Evolutionary conservation across 1,140 invertebrate species (phyloP).

Genomic region (Polypedilum pembai): DNA sequence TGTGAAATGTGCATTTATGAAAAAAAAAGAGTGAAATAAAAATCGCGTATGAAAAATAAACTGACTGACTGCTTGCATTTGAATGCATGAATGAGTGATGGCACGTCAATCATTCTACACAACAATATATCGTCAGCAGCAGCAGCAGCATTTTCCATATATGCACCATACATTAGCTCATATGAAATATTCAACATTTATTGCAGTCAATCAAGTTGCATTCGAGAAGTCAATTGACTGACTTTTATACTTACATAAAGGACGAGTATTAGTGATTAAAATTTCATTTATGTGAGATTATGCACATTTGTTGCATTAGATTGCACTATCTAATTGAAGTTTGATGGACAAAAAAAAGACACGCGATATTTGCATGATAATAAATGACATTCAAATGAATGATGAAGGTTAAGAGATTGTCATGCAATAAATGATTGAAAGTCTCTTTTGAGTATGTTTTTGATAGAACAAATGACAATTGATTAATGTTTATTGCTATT

Average conservation of each 20-base stretch:
- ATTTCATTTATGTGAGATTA: not conserved
- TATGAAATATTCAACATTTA: not conserved
- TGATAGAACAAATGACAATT: not conserved
- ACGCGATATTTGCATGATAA: no score
- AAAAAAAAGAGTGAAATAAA: not conserved
- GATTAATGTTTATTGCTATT: slow-evolving; percentile 9
- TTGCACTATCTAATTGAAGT: no score
- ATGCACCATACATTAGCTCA: no score
- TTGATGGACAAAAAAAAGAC: no score
- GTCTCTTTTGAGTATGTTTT: no score
- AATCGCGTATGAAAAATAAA: not conserved
- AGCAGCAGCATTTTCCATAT: no score
- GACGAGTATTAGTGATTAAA: not conserved
- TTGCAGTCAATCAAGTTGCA: not conserved
- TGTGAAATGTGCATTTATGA: no score
- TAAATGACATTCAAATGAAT: no score
- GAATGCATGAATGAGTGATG: slow-evolving; percentile 22
- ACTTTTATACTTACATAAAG: not conserved
- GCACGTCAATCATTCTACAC: slow-evolving; percentile 25
- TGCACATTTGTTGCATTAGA: no score
- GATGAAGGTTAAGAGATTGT: no score
- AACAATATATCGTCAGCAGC: not conserved
- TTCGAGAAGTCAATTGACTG: no score
- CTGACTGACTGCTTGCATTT: not conserved
- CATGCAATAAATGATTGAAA: no score